These are phyloP conservation scores for Cinclus mexicanus DNA, from an alignment of 2,113 vertebrate species.

Conservation along the genomic window DNA sequence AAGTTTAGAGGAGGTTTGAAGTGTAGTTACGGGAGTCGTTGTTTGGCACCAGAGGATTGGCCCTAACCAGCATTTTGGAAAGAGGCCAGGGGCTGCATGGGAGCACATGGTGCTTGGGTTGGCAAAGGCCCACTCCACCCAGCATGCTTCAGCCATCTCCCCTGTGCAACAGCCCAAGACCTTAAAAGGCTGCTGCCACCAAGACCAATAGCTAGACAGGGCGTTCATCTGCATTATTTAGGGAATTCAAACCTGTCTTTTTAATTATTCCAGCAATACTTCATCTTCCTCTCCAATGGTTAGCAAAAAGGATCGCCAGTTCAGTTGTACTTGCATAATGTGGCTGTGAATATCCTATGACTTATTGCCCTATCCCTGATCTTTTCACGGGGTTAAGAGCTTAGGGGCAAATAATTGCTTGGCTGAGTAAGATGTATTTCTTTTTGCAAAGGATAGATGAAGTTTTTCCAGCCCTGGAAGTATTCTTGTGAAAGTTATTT, in stretches of 20 bases:
- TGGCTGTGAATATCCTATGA: neutral
- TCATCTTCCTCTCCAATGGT: neutral
- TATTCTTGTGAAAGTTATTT: neutral
- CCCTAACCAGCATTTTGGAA: neutral
- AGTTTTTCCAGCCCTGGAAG: neutral
- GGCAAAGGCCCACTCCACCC: neutral
- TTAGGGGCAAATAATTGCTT: neutral
- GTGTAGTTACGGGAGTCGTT: neutral
- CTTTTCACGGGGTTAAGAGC: neutral
- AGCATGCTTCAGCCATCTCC: neutral
- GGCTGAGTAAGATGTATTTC: neutral
- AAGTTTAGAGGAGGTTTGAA: neutral
- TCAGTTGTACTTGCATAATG: neutral
- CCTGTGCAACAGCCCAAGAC: neutral
- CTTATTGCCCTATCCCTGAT: neutral
- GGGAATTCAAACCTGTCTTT: neutral
- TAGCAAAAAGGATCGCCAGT: neutral
- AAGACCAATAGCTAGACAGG: neutral
- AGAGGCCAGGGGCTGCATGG: neutral
- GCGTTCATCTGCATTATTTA: neutral
- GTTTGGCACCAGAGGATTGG: neutral
- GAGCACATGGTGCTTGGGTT: neutral
- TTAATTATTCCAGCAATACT: conserved; percentile 1
- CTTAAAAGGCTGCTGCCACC: neutral
- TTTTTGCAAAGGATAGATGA: neutral